phyloP scores from a whole-genome alignment of 2,113 vertebrate genomes.

The Cariama cristata region DNA sequence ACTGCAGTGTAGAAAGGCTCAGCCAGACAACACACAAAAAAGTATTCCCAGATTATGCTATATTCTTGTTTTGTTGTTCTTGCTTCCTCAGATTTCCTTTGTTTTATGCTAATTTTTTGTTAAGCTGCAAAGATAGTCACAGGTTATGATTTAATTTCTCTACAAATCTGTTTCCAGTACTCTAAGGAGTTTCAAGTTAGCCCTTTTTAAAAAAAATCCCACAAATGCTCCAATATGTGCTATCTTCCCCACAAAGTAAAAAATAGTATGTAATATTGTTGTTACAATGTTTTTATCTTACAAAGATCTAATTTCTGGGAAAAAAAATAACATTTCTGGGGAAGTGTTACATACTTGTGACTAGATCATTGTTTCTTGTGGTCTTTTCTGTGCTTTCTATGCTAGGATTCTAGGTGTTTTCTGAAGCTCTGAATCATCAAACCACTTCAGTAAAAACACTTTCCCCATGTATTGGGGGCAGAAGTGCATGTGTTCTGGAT shows the following conservation, averaged over 20 bases:
- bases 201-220: background rate
- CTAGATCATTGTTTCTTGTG: background rate
- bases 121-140: background rate
- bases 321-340: background rate
- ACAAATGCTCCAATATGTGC: background rate
- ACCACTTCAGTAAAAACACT: background rate
- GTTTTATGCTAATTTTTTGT: background rate
- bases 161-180: background rate
- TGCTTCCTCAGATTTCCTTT: background rate
- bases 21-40: background rate
- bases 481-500: accelerated
- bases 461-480: background rate
- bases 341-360: background rate
- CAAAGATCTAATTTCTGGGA: background rate
- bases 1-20: background rate
- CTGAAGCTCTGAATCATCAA: background rate
- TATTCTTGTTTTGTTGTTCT: background rate
- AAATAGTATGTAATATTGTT: background rate
- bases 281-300: background rate
- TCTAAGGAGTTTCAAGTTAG: background rate
- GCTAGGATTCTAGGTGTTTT: background rate
- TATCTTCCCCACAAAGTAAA: background rate
- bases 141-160: background rate
- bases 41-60: background rate
- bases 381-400: background rate